These are phyloP conservation scores for Sphaerodactylus townsendi DNA, from an alignment of 2,113 vertebrate genomes.

Conservation along the genomic window DNA sequence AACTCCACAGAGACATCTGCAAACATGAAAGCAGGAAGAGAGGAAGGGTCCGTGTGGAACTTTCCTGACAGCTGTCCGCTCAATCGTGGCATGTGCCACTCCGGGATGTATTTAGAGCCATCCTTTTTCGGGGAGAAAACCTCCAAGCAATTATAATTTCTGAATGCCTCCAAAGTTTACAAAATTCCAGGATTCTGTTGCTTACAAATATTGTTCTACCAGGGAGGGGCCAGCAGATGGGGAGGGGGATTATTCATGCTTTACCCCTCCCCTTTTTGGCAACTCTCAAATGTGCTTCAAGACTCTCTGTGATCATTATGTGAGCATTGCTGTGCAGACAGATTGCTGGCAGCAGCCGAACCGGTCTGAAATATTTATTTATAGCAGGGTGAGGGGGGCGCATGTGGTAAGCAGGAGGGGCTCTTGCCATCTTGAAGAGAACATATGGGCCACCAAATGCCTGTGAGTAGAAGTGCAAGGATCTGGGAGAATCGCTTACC, in stretches of 20 bases:
- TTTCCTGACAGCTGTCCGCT: conserved; percentile 58
- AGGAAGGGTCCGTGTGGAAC: conserved; percentile 33
- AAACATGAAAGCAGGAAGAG: conserved; percentile 30
- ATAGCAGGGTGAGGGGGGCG: conserved; percentile 41
- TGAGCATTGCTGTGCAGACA: conserved; percentile 70
- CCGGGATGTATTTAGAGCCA: conserved; percentile 46
- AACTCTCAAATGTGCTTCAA: conserved; percentile 20
- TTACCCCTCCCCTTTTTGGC: not conserved
- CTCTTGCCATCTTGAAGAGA: conserved; percentile 66
- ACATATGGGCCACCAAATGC: conserved; percentile 68
- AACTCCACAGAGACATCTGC: conserved; percentile 51
- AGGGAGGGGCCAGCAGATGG: not conserved
- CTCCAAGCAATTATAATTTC: conserved; percentile 53
- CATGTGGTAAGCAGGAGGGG: not conserved
- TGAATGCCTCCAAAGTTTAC: conserved; percentile 14
- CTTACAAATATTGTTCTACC: conserved; percentile 51
- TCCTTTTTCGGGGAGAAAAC: conserved; percentile 25
- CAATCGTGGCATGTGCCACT: conserved; percentile 43
- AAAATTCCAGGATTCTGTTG: not conserved
- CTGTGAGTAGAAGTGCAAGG: conserved; percentile 41
- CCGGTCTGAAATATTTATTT: conserved; percentile 67
- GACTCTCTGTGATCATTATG: conserved; percentile 66
- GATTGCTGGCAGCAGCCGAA: conserved; percentile 64
- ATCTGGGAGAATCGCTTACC: conserved; percentile 30
- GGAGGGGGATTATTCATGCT: not conserved